A percentile compares a stretch with the other conserved stretches of the same genome.
phyloP scores from a whole-genome alignment of 2,113 vertebrate genomes.

The Pachyramphus minor region DNA sequence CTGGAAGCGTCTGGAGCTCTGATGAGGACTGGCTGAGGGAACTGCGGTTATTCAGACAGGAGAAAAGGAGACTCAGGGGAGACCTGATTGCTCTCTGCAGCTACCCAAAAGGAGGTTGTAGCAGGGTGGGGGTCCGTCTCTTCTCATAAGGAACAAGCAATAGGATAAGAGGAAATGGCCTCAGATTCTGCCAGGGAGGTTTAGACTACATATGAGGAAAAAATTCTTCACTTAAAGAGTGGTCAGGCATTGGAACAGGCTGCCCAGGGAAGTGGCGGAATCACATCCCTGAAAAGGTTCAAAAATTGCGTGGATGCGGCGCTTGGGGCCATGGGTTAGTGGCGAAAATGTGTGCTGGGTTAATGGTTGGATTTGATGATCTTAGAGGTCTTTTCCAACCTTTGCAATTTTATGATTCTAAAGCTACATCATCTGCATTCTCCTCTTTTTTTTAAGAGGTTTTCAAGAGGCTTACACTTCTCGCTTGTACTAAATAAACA shows the following conservation, averaged over 20 bases:
- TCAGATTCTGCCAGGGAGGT: not conserved
- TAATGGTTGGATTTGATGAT: not conserved
- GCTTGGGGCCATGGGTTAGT: too few relatives aligned
- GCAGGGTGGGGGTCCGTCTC: accelerated
- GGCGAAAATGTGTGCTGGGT: too few relatives aligned
- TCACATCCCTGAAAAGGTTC: not conserved
- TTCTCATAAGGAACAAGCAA: not conserved
- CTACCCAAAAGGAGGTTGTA: not conserved
- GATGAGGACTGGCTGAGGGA: not conserved
- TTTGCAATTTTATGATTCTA: not conserved
- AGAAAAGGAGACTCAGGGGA: not conserved
- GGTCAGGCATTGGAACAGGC: not conserved
- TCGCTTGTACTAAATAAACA: not conserved
- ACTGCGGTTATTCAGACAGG: not conserved
- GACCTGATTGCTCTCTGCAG: not conserved
- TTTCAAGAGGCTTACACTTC: not conserved
- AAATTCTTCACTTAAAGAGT: not conserved
- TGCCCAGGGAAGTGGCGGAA: not conserved
- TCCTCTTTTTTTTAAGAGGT: accelerated
- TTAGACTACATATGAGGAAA: not conserved
- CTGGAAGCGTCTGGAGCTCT: not conserved
- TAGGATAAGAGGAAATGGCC: not conserved
- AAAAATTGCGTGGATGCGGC: not conserved
- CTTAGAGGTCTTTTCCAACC: not conserved
- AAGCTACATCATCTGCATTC: not conserved